These are phyloP conservation scores for Vandiemenella viatica DNA, from an alignment of 2,888 invertebrate genomes.

Conservation along the genomic window DNA sequence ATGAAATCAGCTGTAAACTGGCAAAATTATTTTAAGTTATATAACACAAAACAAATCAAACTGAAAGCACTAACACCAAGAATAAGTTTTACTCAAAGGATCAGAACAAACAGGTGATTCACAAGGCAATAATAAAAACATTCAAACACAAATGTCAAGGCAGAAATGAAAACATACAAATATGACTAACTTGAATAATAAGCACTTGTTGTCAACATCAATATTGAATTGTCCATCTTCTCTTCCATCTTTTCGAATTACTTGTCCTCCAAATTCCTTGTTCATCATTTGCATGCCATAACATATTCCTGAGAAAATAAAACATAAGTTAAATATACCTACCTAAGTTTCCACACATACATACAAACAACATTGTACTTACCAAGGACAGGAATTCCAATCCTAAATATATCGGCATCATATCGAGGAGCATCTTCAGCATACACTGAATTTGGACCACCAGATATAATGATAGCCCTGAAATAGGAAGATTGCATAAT, in stretches of 20 bases:
- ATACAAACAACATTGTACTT: too few species aligned
- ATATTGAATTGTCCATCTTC: slow-evolving; percentile 91
- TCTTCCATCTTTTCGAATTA: slow-evolving; percentile 68
- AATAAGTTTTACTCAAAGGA: too few species aligned
- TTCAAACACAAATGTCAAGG: too few species aligned
- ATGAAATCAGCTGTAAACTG: too few species aligned
- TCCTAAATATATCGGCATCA: slow-evolving; percentile 88
- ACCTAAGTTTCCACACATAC: too few species aligned
- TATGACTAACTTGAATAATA: slow-evolving; percentile 73
- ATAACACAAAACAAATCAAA: too few species aligned
- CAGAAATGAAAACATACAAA: too few species aligned
- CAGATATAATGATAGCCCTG: slow-evolving; percentile 91
- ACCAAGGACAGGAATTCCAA: slow-evolving; percentile 84
- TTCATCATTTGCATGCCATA: slow-evolving; percentile 99
- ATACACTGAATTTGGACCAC: slow-evolving; percentile 94
- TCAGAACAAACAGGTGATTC: too few species aligned
- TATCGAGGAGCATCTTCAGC: slow-evolving; percentile 86
- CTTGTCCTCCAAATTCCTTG: slow-evolving; percentile 90
- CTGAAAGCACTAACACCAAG: too few species aligned
- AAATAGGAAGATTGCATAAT: too few species aligned
- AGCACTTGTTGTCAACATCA: slow-evolving; percentile 73
- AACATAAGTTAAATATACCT: slow-evolving; percentile 1
- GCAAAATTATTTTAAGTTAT: too few species aligned
- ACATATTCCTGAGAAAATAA: slow-evolving; percentile 64
- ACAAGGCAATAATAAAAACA: too few species aligned